phyloP scores from a whole-genome alignment of 2,113 vertebrate species.

The Pipra filicauda region DNA sequence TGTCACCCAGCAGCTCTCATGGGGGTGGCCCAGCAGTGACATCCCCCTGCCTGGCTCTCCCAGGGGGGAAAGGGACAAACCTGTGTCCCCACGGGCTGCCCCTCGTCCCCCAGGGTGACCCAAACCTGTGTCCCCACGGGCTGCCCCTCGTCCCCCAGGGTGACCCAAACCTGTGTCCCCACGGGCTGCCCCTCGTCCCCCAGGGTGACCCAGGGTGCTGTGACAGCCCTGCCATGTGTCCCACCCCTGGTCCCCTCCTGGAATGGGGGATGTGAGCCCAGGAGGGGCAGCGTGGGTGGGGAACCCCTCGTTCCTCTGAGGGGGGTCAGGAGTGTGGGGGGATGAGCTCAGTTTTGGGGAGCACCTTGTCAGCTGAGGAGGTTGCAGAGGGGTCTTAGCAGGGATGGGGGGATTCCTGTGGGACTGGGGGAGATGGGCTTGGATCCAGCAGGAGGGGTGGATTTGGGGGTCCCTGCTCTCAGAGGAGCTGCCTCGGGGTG shows the following conservation, averaged over 20 bases:
- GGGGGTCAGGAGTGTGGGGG: neutral
- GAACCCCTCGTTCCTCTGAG: neutral
- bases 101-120: neutral
- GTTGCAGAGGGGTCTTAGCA: neutral
- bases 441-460: neutral
- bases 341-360: neutral
- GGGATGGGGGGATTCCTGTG: neutral
- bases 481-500: fast-evolving
- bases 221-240: neutral
- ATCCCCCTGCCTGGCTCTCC: neutral
- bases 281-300: neutral
- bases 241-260: neutral
- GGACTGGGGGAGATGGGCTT: neutral
- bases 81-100: neutral
- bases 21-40: neutral
- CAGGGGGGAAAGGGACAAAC: neutral
- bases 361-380: too few relatives aligned
- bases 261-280: neutral
- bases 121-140: too few relatives aligned
- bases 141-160: neutral
- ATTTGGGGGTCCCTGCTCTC: neutral
- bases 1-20: neutral
- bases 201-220: neutral
- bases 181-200: neutral
- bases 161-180: neutral